Evolutionary conservation across 2,888 invertebrate species (phyloP), one percentile per base, ranked within the genome.

Genomic region (Xylota segnis): DNA sequence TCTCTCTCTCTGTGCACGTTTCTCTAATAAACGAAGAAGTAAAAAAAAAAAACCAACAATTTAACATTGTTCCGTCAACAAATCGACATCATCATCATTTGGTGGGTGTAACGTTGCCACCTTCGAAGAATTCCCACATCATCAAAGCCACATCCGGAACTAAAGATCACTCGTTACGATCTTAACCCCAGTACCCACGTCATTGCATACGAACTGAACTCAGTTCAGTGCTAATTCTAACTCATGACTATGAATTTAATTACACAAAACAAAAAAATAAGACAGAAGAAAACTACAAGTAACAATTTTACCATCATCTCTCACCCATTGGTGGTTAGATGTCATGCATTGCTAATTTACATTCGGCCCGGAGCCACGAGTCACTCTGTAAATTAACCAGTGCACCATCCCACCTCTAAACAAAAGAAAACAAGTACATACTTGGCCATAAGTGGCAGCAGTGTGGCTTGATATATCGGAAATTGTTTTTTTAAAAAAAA

Each of bases 221-320:
- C 27, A 59, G 40, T 66, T 71, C 12, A 56, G 72, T 79, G 63
- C 56, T 71, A 72, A 65, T 71, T 78, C 43, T 40, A 68, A 16
- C 72, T 52, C 66, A 52, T 74, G 74, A 68, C 59, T 74, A 45
- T 66, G 59, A 74, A 74, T 74, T 54, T 61, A 81, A 81, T 74
- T 74, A 68, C 40, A n/a, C 47, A 76, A 54, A 0, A 45, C 10
- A n/a, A n/a, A n/a, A n/a, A n/a, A n/a, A n/a, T n/a, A n/a, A n/a
- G n/a, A n/a, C n/a, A n/a, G n/a, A 23, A 23, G 1, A 23, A 23
- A 23, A 3, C 3, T 23, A 23, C 23, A 2, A 23, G 23, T 23
- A 23, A 23, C 23, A 23, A 23, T 23, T 23, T 6, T 40, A 16
- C 63, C 74, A 56, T 18, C 65, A 54, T 63, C 40, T 50, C 50